phyloP scores from a whole-genome alignment of 2,113 vertebrate genomes.

The Candoia aspera region DNA sequence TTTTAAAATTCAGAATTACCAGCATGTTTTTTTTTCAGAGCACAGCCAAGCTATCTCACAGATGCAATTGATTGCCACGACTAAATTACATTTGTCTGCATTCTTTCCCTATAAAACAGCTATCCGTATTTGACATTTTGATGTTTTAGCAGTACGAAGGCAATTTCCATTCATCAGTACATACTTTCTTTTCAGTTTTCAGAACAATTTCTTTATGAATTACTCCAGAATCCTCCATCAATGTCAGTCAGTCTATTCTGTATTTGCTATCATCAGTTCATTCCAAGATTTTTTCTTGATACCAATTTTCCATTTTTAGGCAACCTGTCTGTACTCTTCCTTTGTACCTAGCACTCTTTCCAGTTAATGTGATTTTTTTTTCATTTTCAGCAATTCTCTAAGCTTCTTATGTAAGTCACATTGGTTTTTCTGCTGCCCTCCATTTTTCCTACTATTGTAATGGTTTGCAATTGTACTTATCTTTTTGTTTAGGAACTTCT shows the following conservation, averaged over 20 bases:
- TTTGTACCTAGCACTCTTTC: not conserved
- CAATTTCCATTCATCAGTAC: conserved; percentile 17
- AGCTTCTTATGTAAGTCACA: not conserved
- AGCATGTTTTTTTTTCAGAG: not conserved
- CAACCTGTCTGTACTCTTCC: not conserved
- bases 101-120: conserved; percentile 16
- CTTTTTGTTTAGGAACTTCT: not conserved
- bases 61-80: not conserved
- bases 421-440: not conserved
- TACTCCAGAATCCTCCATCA: not conserved
- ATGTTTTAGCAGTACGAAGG: not conserved
- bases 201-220: not conserved
- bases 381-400: not conserved
- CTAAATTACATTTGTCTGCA: not conserved
- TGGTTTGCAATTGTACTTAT: not conserved
- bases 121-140: conserved; percentile 6
- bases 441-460: not conserved
- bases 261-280: conserved; percentile 8
- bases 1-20: conserved; percentile 26
- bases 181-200: not conserved
- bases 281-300: not conserved
- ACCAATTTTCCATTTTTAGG: not conserved
- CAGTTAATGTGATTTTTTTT: not conserved
- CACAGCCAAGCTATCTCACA: not conserved
- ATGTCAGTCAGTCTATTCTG: not conserved